Conservation (phyloP, 2,888 invertebrate genomes). For the Euclidia mi region DNA sequence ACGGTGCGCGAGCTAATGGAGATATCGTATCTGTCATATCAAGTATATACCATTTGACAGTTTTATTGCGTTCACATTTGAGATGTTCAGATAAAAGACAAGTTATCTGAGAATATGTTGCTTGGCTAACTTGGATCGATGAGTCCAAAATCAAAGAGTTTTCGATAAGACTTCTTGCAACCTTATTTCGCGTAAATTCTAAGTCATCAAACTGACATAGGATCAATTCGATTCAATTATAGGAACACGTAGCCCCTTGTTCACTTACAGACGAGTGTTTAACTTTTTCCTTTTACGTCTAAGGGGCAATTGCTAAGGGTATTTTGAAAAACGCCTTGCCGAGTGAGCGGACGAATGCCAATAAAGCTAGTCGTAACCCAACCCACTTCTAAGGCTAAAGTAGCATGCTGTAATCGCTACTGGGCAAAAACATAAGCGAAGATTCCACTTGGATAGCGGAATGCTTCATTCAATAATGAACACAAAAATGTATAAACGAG, state of each 20-base stretch:
- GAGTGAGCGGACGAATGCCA: constrained; percentile 64
- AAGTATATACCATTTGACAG: constrained; percentile 82
- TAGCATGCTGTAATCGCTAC: constrained; percentile 77
- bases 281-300: constrained; percentile 62
- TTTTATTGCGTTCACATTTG: constrained; percentile 81
- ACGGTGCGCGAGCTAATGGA: constrained; percentile 81
- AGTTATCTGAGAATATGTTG: constrained; percentile 61
- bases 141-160: constrained; percentile 39
- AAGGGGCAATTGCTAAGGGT: constrained; percentile 59
- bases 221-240: constrained; percentile 19
- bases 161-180: constrained; percentile 34
- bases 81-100: constrained; percentile 75
- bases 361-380: constrained; percentile 76
- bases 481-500: constrained; percentile 54
- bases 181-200: constrained; percentile 11
- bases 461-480: constrained; percentile 57
- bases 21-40: constrained; percentile 86
- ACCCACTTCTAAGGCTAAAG: constrained; percentile 69
- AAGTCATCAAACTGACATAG: constrained; percentile 14
- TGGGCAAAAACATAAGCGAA: constrained; percentile 73
- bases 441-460: constrained; percentile 60
- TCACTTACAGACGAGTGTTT: constrained; percentile 61
- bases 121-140: constrained; percentile 49
- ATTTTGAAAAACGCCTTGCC: constrained; percentile 65
- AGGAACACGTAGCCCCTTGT: constrained; percentile 41